A percentile compares a stretch with the other conserved stretches of the same genome.
Conservation (phyloP, 2,113 vertebrate species). For the Hipposideros armiger region DNA sequence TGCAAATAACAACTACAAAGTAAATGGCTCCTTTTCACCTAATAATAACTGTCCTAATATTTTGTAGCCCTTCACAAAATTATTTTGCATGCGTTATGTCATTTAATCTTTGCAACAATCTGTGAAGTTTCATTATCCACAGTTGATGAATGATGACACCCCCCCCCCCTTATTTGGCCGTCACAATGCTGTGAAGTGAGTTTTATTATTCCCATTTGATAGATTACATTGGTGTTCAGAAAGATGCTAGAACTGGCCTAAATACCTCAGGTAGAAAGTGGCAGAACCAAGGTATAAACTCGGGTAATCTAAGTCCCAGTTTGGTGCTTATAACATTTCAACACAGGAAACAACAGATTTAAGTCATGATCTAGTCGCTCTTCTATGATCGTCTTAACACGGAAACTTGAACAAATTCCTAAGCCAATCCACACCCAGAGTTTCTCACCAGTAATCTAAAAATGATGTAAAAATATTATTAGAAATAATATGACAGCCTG, state of each 20-base stretch:
- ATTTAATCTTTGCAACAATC: not conserved
- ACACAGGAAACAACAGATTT: not conserved
- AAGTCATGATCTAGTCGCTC: not conserved
- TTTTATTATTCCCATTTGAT: not conserved
- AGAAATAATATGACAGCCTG: not conserved
- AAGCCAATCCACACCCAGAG: not conserved
- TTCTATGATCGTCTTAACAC: not conserved
- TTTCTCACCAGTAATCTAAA: slow-evolving; percentile 18
- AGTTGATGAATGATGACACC: not conserved
- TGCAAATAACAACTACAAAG: not conserved
- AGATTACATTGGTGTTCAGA: not conserved
- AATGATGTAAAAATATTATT: not conserved
- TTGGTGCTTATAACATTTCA: not conserved
- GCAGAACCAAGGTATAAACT: not conserved
- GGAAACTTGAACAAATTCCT: not conserved
- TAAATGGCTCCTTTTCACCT: not conserved
- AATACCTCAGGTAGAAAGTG: not conserved
- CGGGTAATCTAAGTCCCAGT: not conserved
- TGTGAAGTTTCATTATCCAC: not conserved
- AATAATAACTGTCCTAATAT: not conserved
- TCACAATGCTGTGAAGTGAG: not conserved
- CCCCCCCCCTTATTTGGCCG: not conserved
- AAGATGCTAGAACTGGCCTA: not conserved
- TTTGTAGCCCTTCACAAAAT: not conserved
- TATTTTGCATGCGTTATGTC: not conserved